phyloP scores from a whole-genome alignment of 2,888 invertebrate genomes.

The Eristalis intricaria region DNA sequence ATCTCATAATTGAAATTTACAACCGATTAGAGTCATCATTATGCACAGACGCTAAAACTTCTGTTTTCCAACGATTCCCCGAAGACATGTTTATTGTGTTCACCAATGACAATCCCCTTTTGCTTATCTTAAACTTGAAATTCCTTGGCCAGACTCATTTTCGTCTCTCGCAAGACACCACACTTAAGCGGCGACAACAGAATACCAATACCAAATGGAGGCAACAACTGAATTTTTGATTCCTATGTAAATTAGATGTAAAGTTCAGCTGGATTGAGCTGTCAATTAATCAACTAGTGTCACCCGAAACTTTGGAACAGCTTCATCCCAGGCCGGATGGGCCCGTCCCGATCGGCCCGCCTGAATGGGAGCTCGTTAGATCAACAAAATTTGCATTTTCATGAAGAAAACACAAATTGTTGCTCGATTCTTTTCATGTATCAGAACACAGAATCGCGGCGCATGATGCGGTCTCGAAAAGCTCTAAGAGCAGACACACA shows the following conservation, averaged over 20 bases:
- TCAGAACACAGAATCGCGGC: neutral
- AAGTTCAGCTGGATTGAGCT: slow-evolving; percentile 16
- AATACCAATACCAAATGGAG: slow-evolving; percentile 1
- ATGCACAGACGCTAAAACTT: slow-evolving; percentile 28
- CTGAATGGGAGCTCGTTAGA: neutral
- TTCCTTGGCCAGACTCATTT: neutral
- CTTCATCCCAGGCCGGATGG: neutral
- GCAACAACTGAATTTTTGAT: neutral
- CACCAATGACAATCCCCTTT: slow-evolving; percentile 4
- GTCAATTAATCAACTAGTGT: slow-evolving; percentile 20
- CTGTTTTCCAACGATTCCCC: slow-evolving; percentile 1
- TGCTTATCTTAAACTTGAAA: slow-evolving; percentile 15
- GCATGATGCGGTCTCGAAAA: neutral
- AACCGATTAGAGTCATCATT: slow-evolving; percentile 18
- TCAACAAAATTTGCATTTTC: neutral
- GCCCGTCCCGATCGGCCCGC: neutral
- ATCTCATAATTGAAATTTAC: slow-evolving; percentile 16
- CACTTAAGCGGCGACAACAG: neutral
- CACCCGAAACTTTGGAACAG: neutral
- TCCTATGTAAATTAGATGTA: slow-evolving; percentile 33
- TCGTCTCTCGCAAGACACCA: neutral
- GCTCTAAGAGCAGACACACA: neutral
- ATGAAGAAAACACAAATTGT: neutral
- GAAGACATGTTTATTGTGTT: slow-evolving; percentile 16
- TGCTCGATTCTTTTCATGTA: neutral